Evolutionary conservation across 2,113 vertebrate species (phyloP).

Genomic region (Aptenodytes patagonicus): DNA sequence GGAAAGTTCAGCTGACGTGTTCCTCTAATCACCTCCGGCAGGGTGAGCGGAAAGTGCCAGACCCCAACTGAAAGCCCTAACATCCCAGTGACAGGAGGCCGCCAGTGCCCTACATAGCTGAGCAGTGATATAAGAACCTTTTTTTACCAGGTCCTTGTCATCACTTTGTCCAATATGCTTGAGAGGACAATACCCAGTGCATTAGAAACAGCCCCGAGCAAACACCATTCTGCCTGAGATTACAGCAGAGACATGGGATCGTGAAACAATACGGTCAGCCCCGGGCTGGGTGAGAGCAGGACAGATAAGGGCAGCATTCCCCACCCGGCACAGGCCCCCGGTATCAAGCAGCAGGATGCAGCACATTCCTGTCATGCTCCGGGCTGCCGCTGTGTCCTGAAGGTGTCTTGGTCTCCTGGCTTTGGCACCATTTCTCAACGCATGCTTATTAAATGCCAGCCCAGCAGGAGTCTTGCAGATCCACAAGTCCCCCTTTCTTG

Average conservation of each 20-base stretch:
- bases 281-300: background rate
- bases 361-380: background rate
- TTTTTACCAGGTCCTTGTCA: conserved; percentile 77
- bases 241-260: conserved; percentile 55
- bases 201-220: conserved; percentile 42
- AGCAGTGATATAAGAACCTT: conserved; percentile 70
- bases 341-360: conserved; percentile 29
- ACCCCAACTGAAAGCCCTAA: conserved; percentile 33
- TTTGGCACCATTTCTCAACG: background rate
- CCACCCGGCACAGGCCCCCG: background rate
- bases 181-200: conserved; percentile 71
- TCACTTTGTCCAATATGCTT: conserved; percentile 51
- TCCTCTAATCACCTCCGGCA: conserved; percentile 71
- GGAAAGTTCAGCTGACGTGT: conserved; percentile 71
- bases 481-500: background rate
- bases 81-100: conserved; percentile 47
- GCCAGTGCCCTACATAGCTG: conserved; percentile 61
- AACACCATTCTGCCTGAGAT: conserved; percentile 54
- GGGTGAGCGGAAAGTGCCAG: conserved; percentile 37
- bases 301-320: conserved; percentile 67
- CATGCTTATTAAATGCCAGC: background rate
- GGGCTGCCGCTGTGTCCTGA: background rate
- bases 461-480: background rate
- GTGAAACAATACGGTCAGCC: background rate
- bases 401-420: background rate